Evolutionary conservation across 1,140 invertebrate genomes (phyloP), one percentile per base, ranked within the genome.

Genomic region (Cotesia typhae): DNA sequence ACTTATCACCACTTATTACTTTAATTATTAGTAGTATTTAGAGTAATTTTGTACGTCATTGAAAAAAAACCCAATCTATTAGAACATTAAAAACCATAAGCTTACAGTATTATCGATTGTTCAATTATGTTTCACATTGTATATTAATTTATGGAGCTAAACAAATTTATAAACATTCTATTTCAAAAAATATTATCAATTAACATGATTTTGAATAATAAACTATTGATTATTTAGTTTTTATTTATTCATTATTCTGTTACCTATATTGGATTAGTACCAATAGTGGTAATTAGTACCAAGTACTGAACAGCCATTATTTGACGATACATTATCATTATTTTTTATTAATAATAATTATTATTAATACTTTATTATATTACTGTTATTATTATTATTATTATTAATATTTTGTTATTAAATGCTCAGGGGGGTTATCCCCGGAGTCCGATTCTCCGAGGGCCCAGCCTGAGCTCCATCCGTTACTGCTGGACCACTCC

Each of bases 31-130:
- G 5, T 47, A 10, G 53, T 68, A 51, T 55, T 70, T 63, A 36
- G 59, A 61, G 36, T 41, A 60, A 60, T 70, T 60, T 70, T 59
- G n/a, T 61, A 35, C 20, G 35, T 35, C 60, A n/a, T 65, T 35
- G 57, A 63, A 70, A 70, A 61, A 70, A 70, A 47, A 47, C 41
- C 41, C 67, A 59, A 60, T 12, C 68, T 70, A 70, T 28, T 38
- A 36, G 59, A 10, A 69, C 57, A 55, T 55, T 51, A 67, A 55
- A 66, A 67, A 67, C 51, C 66, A 59, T 51, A 61, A 28, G 55
- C 60, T 60, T 57, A 60, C 47, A 14, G 38, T 70, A 57, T 10
- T 61, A 36, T 35, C 60, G 68, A 70, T 70, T 70, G 68, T 70
- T 70, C 37, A 37, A 61, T 20, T 70, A 70, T 61, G 68, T 61